A percentile compares a stretch with the other conserved stretches of the same genome.
phyloP scores from a whole-genome alignment of 1,140 invertebrate genomes.

The Thaumatotibia leucotreta region DNA sequence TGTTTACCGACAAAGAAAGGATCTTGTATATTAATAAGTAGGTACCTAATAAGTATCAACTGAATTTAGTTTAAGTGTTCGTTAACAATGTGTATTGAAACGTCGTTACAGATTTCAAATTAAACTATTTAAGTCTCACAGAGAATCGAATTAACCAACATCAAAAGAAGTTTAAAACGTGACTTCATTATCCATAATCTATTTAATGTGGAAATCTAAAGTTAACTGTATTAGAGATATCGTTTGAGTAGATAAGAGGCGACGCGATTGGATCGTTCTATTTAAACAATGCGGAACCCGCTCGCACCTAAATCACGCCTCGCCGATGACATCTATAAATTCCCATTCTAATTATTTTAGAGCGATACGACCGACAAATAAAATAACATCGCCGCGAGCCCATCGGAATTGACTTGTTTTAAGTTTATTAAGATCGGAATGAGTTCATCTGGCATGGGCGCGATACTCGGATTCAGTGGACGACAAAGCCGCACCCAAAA shows the following conservation, averaged over 20 bases:
- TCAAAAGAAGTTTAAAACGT: background rate
- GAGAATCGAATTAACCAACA: background rate
- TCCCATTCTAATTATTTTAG: slow-evolving; percentile 61
- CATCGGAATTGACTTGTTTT: slow-evolving; percentile 54
- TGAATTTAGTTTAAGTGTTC: too few relatives aligned
- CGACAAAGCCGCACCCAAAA: slow-evolving; percentile 15
- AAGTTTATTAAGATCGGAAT: slow-evolving; percentile 60
- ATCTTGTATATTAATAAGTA: background rate
- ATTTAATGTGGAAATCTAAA: background rate
- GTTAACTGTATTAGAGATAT: slow-evolving; percentile 18
- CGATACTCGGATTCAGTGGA: slow-evolving; percentile 22
- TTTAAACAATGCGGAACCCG: slow-evolving; percentile 35
- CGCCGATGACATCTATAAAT: slow-evolving; percentile 63
- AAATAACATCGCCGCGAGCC: slow-evolving; percentile 49
- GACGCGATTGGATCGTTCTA: slow-evolving; percentile 26
- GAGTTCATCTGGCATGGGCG: slow-evolving; percentile 33
- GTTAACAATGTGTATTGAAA: too few relatives aligned
- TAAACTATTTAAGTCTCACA: background rate
- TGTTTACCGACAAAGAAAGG: too few relatives aligned
- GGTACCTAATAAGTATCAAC: too few relatives aligned
- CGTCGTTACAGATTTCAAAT: too few relatives aligned
- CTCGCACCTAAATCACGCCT: slow-evolving; percentile 43
- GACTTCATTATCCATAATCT: slow-evolving; percentile 4
- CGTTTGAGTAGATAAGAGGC: slow-evolving; percentile 23
- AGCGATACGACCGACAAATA: slow-evolving; percentile 56